Percentiles rank a stretch among this genome's conserved stretches.
These are phyloP conservation scores for Germaria angustata DNA, from an alignment of 2,888 invertebrate genomes.

Conservation along the genomic window DNA sequence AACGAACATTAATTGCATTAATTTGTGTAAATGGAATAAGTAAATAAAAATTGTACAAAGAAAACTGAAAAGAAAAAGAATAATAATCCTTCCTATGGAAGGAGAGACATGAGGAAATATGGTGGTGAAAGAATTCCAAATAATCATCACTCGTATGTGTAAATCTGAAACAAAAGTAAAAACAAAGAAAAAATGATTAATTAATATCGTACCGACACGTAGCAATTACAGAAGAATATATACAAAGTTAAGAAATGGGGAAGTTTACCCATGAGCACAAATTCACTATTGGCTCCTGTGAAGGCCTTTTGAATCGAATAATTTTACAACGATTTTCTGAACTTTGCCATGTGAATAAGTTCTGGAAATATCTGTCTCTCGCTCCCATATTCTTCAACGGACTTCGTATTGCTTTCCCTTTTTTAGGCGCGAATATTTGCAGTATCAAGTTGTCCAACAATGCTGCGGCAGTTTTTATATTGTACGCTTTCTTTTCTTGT, in stretches of 20 bases:
- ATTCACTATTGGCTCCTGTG: neutral
- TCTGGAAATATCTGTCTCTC: too few species aligned
- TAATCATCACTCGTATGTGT: slow-evolving; percentile 7
- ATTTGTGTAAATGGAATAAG: slow-evolving; percentile 32
- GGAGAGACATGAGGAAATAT: neutral
- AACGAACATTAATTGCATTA: slow-evolving; percentile 30
- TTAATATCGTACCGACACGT: slow-evolving; percentile 57
- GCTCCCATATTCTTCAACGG: too few species aligned
- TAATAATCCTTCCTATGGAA: neutral
- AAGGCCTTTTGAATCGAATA: too few species aligned
- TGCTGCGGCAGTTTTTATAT: too few species aligned
- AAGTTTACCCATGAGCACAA: neutral
- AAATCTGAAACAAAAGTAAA: slow-evolving; percentile 27
- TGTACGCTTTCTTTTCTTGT: neutral
- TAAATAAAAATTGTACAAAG: neutral
- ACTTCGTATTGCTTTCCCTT: too few species aligned
- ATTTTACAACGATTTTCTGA: too few species aligned
- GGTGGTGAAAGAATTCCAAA: neutral
- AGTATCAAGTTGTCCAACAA: too few species aligned
- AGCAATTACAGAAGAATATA: slow-evolving; percentile 30
- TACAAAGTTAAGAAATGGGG: neutral
- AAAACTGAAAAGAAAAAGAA: neutral
- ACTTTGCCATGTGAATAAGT: too few species aligned
- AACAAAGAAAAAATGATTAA: slow-evolving; percentile 56
- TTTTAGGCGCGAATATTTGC: too few species aligned